These are phyloP conservation scores for Aegotheles bennettii DNA, from an alignment of 2,113 vertebrate genomes.

Conservation along the genomic window DNA sequence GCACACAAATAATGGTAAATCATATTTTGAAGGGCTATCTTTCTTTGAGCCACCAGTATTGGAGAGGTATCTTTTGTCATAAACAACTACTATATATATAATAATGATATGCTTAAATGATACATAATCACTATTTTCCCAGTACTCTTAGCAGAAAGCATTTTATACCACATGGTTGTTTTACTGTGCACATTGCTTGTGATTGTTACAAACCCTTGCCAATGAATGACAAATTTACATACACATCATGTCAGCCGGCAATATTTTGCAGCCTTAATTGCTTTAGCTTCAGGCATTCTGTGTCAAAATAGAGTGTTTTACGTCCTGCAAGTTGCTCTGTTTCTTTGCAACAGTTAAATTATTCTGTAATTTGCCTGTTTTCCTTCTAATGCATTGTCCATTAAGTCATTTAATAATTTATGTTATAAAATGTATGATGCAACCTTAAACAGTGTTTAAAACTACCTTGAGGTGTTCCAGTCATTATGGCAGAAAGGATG, in stretches of 20 bases:
- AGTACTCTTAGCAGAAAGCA: conserved; percentile 65
- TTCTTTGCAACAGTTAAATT: conserved; percentile 81
- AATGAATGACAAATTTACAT: conserved; percentile 88
- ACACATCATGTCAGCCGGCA: conserved; percentile 83
- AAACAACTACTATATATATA: conserved; percentile 32
- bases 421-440: conserved; percentile 66
- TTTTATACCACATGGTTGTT: conserved; percentile 70
- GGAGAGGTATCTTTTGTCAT: conserved; percentile 39
- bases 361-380: conserved; percentile 82
- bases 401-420: conserved; percentile 82
- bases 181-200: conserved; percentile 69
- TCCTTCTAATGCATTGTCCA: conserved; percentile 80
- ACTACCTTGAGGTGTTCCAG: conserved; percentile 41
- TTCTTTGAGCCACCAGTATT: conserved; percentile 4
- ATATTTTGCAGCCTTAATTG: conserved; percentile 85
- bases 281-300: conserved; percentile 81
- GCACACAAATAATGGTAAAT: conserved; percentile 9
- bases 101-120: conserved; percentile 62
- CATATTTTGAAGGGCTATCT: conserved; percentile 7
- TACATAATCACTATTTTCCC: conserved; percentile 53
- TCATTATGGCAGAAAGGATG: background rate
- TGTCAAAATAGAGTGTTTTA: conserved; percentile 82
- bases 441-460: conserved; percentile 68
- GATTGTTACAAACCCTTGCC: conserved; percentile 79
- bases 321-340: conserved; percentile 77